phyloP scores from a whole-genome alignment of 1,140 invertebrate species.

The Trichomalopsis sarcophagae region DNA sequence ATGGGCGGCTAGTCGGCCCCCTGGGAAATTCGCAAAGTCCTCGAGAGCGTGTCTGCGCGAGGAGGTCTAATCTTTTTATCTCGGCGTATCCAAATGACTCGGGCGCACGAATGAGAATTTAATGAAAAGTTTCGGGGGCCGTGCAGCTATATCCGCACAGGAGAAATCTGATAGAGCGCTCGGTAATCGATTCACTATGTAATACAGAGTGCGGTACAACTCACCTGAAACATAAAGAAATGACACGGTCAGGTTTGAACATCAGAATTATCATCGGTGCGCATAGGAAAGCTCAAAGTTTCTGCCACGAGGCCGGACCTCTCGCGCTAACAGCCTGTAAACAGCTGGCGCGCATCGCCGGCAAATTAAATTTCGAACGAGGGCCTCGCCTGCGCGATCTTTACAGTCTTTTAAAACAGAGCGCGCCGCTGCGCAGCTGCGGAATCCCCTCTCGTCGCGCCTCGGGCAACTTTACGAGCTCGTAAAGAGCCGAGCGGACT shows the following conservation, averaged over 20 bases:
- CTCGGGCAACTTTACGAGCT: neutral
- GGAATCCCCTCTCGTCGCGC: neutral
- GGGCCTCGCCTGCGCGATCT: neutral
- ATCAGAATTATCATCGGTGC: too few species aligned
- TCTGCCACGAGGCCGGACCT: neutral
- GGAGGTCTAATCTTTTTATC: conserved; percentile 25
- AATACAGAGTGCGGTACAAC: too few species aligned
- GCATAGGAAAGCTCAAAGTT: too few species aligned
- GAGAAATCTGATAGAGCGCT: neutral
- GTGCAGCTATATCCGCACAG: neutral
- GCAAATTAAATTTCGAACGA: conserved; percentile 13
- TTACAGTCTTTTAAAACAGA: neutral
- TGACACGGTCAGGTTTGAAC: too few species aligned
- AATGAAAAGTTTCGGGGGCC: conserved; percentile 16
- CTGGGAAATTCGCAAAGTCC: conserved; percentile 14
- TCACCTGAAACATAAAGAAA: too few species aligned
- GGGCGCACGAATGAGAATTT: conserved; percentile 27
- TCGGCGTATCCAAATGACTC: conserved; percentile 5
- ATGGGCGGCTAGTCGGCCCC: conserved; percentile 13
- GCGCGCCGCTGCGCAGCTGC: neutral
- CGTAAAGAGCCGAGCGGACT: neutral
- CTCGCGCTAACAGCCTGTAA: neutral
- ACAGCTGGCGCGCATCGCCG: neutral
- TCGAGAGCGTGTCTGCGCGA: too few species aligned
- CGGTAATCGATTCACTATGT: too few species aligned